Evolutionary conservation across 2,888 invertebrate species (phyloP).

Genomic region (Philhelius pedissequus): DNA sequence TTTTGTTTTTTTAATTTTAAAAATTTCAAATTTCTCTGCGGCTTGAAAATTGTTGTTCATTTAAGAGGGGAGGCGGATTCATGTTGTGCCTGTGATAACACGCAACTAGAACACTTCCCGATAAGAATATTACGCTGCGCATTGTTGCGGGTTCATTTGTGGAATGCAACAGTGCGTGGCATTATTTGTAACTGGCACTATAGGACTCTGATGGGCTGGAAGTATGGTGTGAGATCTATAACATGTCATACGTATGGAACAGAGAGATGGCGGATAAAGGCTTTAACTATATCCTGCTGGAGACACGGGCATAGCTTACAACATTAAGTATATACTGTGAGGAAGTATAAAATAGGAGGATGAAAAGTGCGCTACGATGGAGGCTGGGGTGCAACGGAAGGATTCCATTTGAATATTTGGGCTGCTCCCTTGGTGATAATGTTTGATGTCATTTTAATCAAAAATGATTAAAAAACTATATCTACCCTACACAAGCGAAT

Average conservation of each 20-base stretch:
- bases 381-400: slow-evolving; percentile 29
- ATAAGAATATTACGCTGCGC: slow-evolving; percentile 12
- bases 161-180: slow-evolving; percentile 18
- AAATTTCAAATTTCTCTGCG: slow-evolving; percentile 16
- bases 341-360: not conserved
- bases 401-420: slow-evolving; percentile 21
- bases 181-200: too few species aligned
- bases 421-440: slow-evolving; percentile 10
- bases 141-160: not conserved
- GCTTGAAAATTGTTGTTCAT: not conserved
- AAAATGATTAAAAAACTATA: slow-evolving; percentile 4
- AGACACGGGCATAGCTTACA: not conserved
- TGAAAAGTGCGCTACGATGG: not conserved
- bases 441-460: slow-evolving; percentile 33
- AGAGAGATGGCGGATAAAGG: not conserved
- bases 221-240: not conserved
- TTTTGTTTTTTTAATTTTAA: not conserved
- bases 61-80: not conserved
- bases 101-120: not conserved
- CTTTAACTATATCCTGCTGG: slow-evolving; percentile 11
- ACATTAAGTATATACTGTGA: not conserved
- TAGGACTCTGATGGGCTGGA: not conserved
- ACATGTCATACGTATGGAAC: not conserved
- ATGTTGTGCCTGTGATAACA: slow-evolving; percentile 29
- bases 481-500: not conserved